Percentiles rank a stretch among this genome's conserved stretches.
These are phyloP conservation scores for Oplegnathus fasciatus DNA, from an alignment of 2,113 vertebrate genomes.

Conservation along the genomic window DNA sequence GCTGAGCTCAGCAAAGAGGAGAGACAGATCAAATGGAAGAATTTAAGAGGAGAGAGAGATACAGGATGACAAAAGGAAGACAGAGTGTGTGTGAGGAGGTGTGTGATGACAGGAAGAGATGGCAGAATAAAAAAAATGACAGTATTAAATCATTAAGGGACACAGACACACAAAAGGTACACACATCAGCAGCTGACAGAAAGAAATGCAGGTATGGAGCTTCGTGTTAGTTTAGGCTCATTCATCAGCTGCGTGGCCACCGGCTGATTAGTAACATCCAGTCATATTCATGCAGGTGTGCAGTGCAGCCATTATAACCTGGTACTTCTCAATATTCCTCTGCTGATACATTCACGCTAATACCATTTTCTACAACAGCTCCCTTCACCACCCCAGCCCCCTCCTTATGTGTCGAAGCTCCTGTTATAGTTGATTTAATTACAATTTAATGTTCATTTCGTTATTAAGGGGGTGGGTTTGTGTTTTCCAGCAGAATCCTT, in stretches of 20 bases:
- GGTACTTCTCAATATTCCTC: background rate
- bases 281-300: background rate
- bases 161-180: background rate
- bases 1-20: background rate
- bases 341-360: background rate
- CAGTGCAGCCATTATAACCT: background rate
- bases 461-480: no score
- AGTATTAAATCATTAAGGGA: background rate
- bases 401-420: background rate
- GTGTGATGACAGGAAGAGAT: background rate
- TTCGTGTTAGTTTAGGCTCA: background rate
- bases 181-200: slow-evolving; percentile 3
- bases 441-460: background rate
- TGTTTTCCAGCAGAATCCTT: no score
- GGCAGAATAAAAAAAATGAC: background rate
- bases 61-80: background rate
- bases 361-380: background rate
- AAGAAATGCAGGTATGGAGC: background rate
- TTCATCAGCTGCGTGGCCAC: background rate
- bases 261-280: background rate
- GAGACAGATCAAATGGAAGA: background rate
- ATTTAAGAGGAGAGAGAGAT: background rate
- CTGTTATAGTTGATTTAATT: background rate
- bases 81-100: background rate
- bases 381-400: background rate